Base-by-base conservation (phyloP, 2,797 vertebrate genomes). In the Onychomys torridus region DNA sequence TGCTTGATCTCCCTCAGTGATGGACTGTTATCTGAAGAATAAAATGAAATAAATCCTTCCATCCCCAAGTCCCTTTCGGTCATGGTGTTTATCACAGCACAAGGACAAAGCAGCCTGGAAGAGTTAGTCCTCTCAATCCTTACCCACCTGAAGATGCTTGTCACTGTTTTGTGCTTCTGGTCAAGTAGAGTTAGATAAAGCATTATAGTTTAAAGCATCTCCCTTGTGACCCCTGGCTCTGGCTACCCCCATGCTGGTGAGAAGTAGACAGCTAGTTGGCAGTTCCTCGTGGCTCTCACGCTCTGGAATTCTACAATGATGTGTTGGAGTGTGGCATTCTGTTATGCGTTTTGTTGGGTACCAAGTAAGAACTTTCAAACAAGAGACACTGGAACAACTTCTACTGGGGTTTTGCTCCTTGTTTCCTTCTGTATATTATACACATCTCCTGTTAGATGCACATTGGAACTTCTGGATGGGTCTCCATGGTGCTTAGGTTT, bases 291-390 rank as follows among this genome's bases (percentile, higher is more conserved):
- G 81, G 86, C 59, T 59, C 73, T 89, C 46, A 46, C 57, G 57
- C 43, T 96, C 92, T 91, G 52, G 97, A 84, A 91, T 95, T 81
- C 40, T n/a, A 71, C 69, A 34, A 82, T 9, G 32, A 79, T 55
- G 43, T 49, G 67, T 83, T 94, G 29, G 93, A 89, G 3, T 49
- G 43, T 92, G 11, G 6, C 40, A 71, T 59, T 92, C 89, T 92
- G 69, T 86, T 94, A 67, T 14, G 12, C 37, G 89, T 95, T 92
- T 89, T 83, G 55, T 59, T 81, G 16, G 40, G 75, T 49, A 86
- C 27, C 81, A 63, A 69, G 81, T 65, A 14, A 76, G 81, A 65
- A 57, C 23, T 96, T 95, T 92, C 67, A 86, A 76, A 75, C 40
- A 78, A n/a, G 89, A 77, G 61, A 78, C 40, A 78, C 4, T 43